Evolutionary conservation across 2,888 invertebrate genomes (phyloP).

Genomic region (Neoascia interrupta): DNA sequence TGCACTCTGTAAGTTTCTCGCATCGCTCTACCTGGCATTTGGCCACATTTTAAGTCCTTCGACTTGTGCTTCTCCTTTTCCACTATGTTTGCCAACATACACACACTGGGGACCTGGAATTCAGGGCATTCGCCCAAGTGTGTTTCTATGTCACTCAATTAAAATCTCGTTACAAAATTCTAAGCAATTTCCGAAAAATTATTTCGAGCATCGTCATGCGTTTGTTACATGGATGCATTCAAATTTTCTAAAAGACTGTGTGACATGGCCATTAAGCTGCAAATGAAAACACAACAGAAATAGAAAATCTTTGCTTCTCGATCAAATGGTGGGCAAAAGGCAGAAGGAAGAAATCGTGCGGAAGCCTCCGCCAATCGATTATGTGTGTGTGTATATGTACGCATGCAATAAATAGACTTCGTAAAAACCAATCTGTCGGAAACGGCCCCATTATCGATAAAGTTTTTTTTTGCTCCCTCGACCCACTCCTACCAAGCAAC

Average conservation of each 20-base stretch:
- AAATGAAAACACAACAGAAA: slow-evolving; percentile 2
- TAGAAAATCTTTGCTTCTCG: slow-evolving; percentile 1
- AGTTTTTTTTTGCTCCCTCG: slow-evolving; percentile 24
- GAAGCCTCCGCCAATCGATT: slow-evolving; percentile 49
- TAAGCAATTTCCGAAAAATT: slow-evolving; percentile 63
- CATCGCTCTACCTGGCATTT: slow-evolving; percentile 56
- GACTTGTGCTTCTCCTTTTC: background rate
- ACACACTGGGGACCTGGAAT: no score
- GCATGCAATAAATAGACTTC: slow-evolving; percentile 53
- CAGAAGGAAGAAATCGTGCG: slow-evolving; percentile 26
- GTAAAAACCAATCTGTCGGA: slow-evolving; percentile 58
- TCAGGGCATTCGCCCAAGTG: no score
- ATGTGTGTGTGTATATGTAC: background rate
- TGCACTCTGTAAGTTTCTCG: slow-evolving; percentile 53
- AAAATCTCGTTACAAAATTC: slow-evolving; percentile 28
- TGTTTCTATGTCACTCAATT: slow-evolving; percentile 36
- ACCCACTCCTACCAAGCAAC: background rate
- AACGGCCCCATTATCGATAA: slow-evolving; percentile 61
- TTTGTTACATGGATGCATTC: background rate
- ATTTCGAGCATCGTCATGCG: slow-evolving; percentile 15
- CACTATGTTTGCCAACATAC: no score
- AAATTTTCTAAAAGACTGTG: background rate
- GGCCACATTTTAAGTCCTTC: slow-evolving; percentile 54
- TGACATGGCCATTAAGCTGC: slow-evolving; percentile 12
- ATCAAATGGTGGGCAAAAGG: no score